Base-by-base conservation (phyloP, 2,113 vertebrate genomes). In the Rhineura floridana region DNA sequence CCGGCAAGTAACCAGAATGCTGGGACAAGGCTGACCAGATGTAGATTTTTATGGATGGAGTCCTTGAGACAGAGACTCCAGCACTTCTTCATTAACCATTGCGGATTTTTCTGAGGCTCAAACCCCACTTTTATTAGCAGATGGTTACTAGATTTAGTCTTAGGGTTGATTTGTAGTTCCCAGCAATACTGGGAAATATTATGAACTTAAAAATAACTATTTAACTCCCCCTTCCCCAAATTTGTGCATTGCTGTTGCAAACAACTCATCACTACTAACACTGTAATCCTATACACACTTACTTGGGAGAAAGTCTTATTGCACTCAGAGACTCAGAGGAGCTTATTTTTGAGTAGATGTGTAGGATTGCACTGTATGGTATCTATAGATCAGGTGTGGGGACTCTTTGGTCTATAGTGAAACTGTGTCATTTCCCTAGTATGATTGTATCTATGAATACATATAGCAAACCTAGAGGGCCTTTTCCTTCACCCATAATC, bases 1-100 rank as follows among this genome's bases (percentile, higher is more conserved):
- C 93, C 90, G 67, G 91, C 3, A 85, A 3, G 19, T 89, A 90
- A 12, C 85, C 0, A 2, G 7, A 0, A 83, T 62, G 76, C 17
- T 28, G 91, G 62, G 93, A 92, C 86, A 88, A 80, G 91, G 91
- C 42, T 0, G 84, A 48, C 59, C 55, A 1, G 0, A 79, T 28
- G 83, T 81, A 10, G 42, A 80, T 1, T 70, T 87, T 46, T 13
- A 0, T 0, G 10, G 0, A 65, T 1, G n/a, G n/a, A n/a, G n/a
- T n/a, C n/a, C n/a, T n/a, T n/a, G 0, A 6, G 0, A 55, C 0
- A 25, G 13, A 3, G 73, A 30, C 62, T 0, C 8, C 12, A 81
- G 28, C 42, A 30, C 17, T 52, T 70, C 63, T 50, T 9, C 10
- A 67, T 72, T 21, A 52, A 9, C 76, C 80, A 44, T 85, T 89